These are phyloP conservation scores for Micrasema minimum DNA, from an alignment of 1,140 invertebrate species.

Conservation along the genomic window DNA sequence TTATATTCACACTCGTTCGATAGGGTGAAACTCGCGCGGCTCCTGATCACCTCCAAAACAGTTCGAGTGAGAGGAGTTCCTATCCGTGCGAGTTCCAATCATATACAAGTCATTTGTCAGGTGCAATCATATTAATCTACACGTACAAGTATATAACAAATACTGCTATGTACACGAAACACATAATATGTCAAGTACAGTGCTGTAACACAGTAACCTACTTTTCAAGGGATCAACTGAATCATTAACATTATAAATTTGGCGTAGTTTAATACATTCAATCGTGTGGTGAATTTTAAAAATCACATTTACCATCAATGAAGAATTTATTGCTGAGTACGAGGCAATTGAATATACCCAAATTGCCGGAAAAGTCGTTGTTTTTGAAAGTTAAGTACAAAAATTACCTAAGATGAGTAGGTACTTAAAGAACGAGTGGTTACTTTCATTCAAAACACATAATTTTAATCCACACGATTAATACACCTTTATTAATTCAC, in stretches of 20 bases:
- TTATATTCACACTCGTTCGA: slow-evolving; percentile 26
- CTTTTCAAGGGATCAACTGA: too few species aligned
- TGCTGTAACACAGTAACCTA: too few species aligned
- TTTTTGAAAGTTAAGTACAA: slow-evolving; percentile 2
- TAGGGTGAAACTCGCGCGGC: not conserved
- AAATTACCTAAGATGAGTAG: not conserved
- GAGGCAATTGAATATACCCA: not conserved
- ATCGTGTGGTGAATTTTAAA: too few species aligned
- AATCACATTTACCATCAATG: not conserved
- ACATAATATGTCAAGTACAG: too few species aligned
- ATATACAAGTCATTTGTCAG: not conserved
- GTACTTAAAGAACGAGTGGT: not conserved
- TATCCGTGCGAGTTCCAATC: slow-evolving; percentile 7
- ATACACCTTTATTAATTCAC: slow-evolving; percentile 22
- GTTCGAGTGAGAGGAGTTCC: not conserved
- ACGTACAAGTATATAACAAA: slow-evolving; percentile 38
- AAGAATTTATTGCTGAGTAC: not conserved
- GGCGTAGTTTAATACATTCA: too few species aligned
- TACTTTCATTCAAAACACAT: not conserved
- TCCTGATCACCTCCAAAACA: not conserved
- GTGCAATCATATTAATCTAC: slow-evolving; percentile 16
- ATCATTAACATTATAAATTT: too few species aligned
- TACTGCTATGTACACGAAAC: slow-evolving; percentile 23
- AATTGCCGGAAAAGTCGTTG: slow-evolving; percentile 5
- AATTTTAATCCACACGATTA: not conserved